These are phyloP conservation scores for Probaryconus sp. DNA, from an alignment of 1,140 invertebrate genomes.

Conservation along the genomic window DNA sequence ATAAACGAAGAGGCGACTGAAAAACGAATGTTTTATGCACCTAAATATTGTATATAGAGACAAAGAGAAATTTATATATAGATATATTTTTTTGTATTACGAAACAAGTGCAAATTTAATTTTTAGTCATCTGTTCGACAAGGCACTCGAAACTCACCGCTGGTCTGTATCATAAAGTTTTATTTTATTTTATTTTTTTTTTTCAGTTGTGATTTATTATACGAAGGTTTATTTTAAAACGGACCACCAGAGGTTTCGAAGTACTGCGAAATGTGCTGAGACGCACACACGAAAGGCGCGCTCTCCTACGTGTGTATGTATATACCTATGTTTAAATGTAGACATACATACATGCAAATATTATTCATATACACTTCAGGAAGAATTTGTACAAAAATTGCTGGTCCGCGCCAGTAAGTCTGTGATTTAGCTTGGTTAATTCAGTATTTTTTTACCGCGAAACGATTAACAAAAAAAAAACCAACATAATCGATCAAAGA, in stretches of 20 bases:
- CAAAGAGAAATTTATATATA: conserved; percentile 31
- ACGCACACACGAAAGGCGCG: conserved; percentile 22
- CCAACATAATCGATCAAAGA: conserved; percentile 60
- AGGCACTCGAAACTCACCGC: conserved; percentile 11
- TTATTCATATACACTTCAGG: conserved; percentile 72
- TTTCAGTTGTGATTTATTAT: no score
- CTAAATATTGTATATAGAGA: conserved; percentile 43
- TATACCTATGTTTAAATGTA: conserved; percentile 58
- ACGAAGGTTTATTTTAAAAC: no score
- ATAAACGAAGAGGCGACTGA: no score
- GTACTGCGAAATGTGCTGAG: conserved; percentile 17
- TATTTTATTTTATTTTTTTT: no score
- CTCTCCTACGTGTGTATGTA: conserved; percentile 38
- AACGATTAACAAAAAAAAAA: conserved; percentile 65
- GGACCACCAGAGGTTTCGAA: no score
- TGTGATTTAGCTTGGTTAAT: conserved; percentile 79
- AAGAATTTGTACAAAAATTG: conserved; percentile 77
- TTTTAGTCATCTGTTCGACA: conserved; percentile 37
- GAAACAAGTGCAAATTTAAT: conserved; percentile 26
- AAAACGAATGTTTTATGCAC: no score
- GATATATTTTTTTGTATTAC: conserved; percentile 31
- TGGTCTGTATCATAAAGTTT: no score
- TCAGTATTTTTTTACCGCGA: conserved; percentile 79
- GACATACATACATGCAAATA: conserved; percentile 50
- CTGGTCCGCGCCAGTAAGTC: conserved; percentile 70